phyloP scores from a whole-genome alignment of 2,797 vertebrate genomes.

The Salmo trutta region DNA sequence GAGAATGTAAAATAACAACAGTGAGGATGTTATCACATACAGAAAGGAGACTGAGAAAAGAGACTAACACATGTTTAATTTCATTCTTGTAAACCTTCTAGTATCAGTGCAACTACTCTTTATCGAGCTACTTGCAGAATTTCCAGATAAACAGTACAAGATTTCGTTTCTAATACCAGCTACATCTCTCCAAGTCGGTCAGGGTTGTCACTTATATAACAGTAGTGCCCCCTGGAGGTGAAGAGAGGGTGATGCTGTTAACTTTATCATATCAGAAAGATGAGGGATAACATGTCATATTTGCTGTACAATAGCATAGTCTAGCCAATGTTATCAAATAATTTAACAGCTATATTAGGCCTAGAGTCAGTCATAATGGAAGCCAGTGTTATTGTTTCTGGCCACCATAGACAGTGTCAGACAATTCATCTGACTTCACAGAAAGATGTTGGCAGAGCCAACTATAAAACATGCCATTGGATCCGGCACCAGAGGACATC shows the following conservation, averaged over 20 bases:
- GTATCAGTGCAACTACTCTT: background rate
- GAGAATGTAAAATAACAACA: background rate
- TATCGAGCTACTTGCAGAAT: background rate
- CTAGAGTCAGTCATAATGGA: conserved; percentile 29
- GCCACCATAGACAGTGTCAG: conserved; percentile 10
- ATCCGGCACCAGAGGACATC: conserved; percentile 44
- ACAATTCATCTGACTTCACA: conserved; percentile 27
- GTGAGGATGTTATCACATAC: background rate
- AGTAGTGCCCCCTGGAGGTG: conserved; percentile 74
- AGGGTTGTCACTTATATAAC: conserved; percentile 52
- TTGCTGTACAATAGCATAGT: background rate
- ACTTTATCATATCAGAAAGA: conserved; percentile 36
- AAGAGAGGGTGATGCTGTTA: conserved; percentile 27
- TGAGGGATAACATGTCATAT: background rate
- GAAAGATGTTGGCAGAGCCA: conserved; percentile 54
- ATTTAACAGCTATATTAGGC: background rate
- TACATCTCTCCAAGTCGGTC: conserved; percentile 4
- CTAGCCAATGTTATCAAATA: conserved; percentile 11
- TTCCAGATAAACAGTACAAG: background rate
- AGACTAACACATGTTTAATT: background rate
- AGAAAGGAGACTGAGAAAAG: background rate
- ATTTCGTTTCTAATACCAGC: conserved; percentile 7
- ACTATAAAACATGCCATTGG: conserved; percentile 49
- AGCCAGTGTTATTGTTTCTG: conserved; percentile 20
- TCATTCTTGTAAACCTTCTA: background rate